Evolutionary conservation across 2,113 vertebrate species (phyloP).

Genomic region (Nycticorax nycticorax): DNA sequence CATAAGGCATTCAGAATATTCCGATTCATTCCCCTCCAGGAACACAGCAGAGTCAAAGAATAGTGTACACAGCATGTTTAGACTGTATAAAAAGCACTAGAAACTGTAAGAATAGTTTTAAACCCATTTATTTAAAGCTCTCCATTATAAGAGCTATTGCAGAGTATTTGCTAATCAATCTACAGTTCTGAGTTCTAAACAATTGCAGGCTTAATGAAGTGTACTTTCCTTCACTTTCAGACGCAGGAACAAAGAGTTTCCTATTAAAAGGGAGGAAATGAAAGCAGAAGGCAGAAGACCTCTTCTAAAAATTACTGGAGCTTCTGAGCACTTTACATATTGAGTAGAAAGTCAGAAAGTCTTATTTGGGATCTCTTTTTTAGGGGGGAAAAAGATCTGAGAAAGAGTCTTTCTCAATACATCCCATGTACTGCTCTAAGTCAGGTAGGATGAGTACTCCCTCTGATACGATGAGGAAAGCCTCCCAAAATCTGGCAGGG

Average conservation of each 20-base stretch:
- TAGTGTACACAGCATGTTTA: slow-evolving; percentile 39
- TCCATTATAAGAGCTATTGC: slow-evolving; percentile 38
- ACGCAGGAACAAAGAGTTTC: not conserved
- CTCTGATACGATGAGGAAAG: not conserved
- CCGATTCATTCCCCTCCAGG: slow-evolving; percentile 65
- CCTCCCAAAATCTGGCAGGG: not conserved
- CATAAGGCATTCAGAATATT: slow-evolving; percentile 71
- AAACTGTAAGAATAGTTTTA: slow-evolving; percentile 39
- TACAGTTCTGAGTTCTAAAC: slow-evolving; percentile 34
- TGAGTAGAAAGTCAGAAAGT: slow-evolving; percentile 3
- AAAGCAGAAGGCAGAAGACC: slow-evolving; percentile 24
- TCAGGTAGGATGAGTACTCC: not conserved
- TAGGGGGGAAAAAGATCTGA: not conserved
- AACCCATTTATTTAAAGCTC: slow-evolving; percentile 40
- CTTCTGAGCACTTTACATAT: not conserved
- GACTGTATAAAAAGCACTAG: slow-evolving; percentile 45
- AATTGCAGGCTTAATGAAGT: slow-evolving; percentile 33
- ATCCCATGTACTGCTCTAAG: not conserved
- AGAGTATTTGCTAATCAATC: slow-evolving; percentile 56
- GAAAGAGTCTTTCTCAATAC: not conserved
- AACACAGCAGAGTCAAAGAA: slow-evolving; percentile 59
- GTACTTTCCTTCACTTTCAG: slow-evolving; percentile 34
- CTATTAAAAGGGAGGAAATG: slow-evolving; percentile 35
- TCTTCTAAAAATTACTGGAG: slow-evolving; percentile 4
- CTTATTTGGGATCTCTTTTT: not conserved